Evolutionary conservation across 1,140 invertebrate genomes (phyloP), one percentile per base, ranked within the genome.

Genomic region (Alviniconcha marisindica): DNA sequence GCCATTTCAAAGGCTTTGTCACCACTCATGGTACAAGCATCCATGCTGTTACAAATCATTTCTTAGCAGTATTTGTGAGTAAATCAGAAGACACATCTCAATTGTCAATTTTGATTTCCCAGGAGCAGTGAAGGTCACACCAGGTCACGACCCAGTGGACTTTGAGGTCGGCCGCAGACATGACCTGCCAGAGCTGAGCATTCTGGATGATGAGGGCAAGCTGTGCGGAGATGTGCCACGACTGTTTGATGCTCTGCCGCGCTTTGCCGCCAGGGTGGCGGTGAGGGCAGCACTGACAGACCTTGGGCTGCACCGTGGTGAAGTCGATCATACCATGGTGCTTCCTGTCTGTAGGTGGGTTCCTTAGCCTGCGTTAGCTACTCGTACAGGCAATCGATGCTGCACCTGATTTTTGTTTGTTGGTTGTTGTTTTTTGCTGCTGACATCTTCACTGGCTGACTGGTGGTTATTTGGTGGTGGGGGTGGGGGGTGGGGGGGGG

Each of bases 51-150:
- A n/a, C n/a, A n/a, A n/a, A n/a, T n/a, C n/a, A n/a, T n/a, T n/a
- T n/a, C n/a, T n/a, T n/a, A n/a, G n/a, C n/a, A n/a, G n/a, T n/a
- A n/a, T n/a, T n/a, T n/a, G n/a, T n/a, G n/a, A n/a, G n/a, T n/a
- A n/a, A n/a, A n/a, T n/a, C n/a, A n/a, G n/a, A n/a, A n/a, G n/a
- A n/a, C n/a, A n/a, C n/a, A n/a, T n/a, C n/a, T n/a, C 24, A 54
- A 54, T 54, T 54, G 24, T 54, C 51, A 54, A 54, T 24, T 54
- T 12, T 54, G 78, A 24, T 21, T 69, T 38, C 78, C 31, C 81
- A 96, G 96, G 98, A 88, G 98, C 97, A 84, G 98, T 99, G 0
- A 99, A 99, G 94, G 98, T 99, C 71, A 99, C 99, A 44, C 98
- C 99, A 2, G 98, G 97, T 33, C 99, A 99, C 92, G 98, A 99